Evolutionary conservation across 2,888 invertebrate species (phyloP).

Genomic region (Sinhomidia bicolor): DNA sequence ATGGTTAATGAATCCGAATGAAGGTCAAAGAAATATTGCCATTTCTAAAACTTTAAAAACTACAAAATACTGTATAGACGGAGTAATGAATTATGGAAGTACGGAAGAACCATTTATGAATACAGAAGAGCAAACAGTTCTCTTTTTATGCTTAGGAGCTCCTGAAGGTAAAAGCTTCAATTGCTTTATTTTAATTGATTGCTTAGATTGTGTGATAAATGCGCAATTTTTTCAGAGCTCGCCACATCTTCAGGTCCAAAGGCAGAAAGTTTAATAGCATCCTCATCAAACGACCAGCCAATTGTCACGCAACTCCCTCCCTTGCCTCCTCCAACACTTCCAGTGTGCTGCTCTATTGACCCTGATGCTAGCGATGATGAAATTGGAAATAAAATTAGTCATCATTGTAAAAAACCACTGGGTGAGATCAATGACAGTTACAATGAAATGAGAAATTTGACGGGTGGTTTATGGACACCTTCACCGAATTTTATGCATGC

Average conservation of each 20-base stretch:
- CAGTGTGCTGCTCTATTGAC: slow-evolving; percentile 68
- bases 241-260: neutral
- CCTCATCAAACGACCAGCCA: slow-evolving; percentile 20
- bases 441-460: no score
- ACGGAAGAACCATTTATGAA: slow-evolving; percentile 57
- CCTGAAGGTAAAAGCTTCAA: slow-evolving; percentile 70
- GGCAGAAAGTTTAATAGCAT: slow-evolving; percentile 39
- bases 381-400: slow-evolving; percentile 50
- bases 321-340: slow-evolving; percentile 39
- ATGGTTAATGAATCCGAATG: slow-evolving; percentile 69
- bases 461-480: slow-evolving; percentile 61
- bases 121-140: slow-evolving; percentile 65
- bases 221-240: slow-evolving; percentile 2
- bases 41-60: slow-evolving; percentile 62
- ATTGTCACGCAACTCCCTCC: slow-evolving; percentile 8
- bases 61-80: slow-evolving; percentile 72
- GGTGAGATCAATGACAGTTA: no score
- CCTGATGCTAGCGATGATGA: slow-evolving; percentile 66
- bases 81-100: slow-evolving; percentile 73
- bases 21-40: slow-evolving; percentile 56
- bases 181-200: no score
- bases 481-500: slow-evolving; percentile 71
- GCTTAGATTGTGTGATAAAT: no score
- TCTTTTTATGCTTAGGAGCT: slow-evolving; percentile 67
- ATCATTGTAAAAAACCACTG: slow-evolving; percentile 64